Base-by-base conservation (phyloP, 2,888 invertebrate genomes). In the Fabriciana adippe region DNA sequence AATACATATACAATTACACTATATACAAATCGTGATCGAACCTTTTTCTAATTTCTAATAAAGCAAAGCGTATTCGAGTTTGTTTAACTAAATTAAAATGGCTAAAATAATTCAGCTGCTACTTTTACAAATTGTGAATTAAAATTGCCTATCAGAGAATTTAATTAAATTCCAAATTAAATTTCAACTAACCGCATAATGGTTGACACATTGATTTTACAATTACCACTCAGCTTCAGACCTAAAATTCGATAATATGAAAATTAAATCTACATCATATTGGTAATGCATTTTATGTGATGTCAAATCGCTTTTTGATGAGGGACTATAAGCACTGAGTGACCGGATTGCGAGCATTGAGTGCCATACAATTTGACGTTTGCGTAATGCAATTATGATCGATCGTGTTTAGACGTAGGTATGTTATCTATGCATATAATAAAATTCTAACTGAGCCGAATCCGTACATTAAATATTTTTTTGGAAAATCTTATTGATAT, bases 241-340 rank as follows among this genome's bases (percentile, higher is more conserved):
- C 64, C 21, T 50, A 53, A 65, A 65, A 65, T 50, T 31, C 51
- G 56, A 57, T 57, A 65, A 65, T 65, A 57, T 65, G 64, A 65
- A 65, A 57, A 65, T 65, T 65, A 57, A 51, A 65, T 65, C 53
- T 57, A 65, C 64, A 65, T 65, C 57, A 65, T 50, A 57, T 47
- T 47, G 66, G 48, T 31, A 55, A 21, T 66, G 66, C 61, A 66
- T 66, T 66, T 66, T 54, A 66, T 66, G 50, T 55, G 66, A 66
- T 66, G 60, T 61, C 66, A 54, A 66, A 66, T 66, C 55, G 66
- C 21, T 66, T 66, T 66, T 66, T 61, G 60, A 66, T 66, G 60
- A 48, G 41, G 35, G 55, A 48, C 59, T 57, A 31, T 57, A 65
- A 54, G 54, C 47, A 66, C 53, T 66, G 60, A 59, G 65, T 66